These are phyloP conservation scores for Ictalurus punctatus DNA, from an alignment of 2,113 vertebrate species.

Conservation along the genomic window DNA sequence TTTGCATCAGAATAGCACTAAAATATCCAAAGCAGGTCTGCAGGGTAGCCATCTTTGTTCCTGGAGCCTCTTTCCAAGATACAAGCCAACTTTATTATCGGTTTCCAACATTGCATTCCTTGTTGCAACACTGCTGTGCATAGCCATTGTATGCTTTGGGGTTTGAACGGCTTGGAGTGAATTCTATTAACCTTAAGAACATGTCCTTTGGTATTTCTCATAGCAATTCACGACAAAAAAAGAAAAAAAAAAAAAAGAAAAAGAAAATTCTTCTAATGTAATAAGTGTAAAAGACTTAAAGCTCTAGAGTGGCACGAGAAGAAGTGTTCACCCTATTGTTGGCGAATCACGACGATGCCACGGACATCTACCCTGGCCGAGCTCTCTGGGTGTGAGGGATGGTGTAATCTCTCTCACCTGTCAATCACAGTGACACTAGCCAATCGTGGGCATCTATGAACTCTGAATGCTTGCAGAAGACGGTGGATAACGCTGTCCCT, in stretches of 20 bases:
- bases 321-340: not conserved
- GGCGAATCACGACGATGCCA: not conserved
- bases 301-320: not conserved
- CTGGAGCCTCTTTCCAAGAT: conserved; percentile 3
- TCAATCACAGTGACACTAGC: not conserved
- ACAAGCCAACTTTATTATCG: not conserved
- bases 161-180: not conserved
- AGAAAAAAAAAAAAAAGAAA: too few species aligned
- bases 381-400: not conserved
- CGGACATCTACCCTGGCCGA: not conserved
- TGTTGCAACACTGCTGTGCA: not conserved
- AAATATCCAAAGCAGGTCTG: conserved; percentile 31
- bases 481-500: not conserved
- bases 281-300: not conserved
- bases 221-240: too few species aligned
- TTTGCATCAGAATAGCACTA: not conserved
- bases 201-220: too few species aligned
- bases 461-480: not conserved
- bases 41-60: conserved; percentile 1
- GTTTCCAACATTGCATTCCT: not conserved
- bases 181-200: not conserved
- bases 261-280: too few species aligned
- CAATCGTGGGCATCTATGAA: not conserved
- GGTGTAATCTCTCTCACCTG: not conserved
- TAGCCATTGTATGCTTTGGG: not conserved